Base-by-base conservation (phyloP, 64 coral and sea anemone genomes). In the Platygyra sinensis region DNA sequence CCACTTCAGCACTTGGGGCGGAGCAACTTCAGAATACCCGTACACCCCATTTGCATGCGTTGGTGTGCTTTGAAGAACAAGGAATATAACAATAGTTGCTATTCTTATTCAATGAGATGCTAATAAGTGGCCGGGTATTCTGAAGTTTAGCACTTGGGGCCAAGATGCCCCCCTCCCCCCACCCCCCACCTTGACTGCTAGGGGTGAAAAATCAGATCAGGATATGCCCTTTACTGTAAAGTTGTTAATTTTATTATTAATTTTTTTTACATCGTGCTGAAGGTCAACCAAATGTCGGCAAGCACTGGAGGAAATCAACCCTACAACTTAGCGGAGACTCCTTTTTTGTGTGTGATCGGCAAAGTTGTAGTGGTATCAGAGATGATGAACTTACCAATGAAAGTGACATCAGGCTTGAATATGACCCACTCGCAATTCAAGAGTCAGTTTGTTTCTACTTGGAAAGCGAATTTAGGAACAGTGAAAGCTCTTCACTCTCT, bases 381-480 rank as follows among this genome's bases (percentile, higher is more conserved):
- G 72, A 85, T 28, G 18, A 61, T 60, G 72, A 75, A 17, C 24
- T 30, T n/a, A 76, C 19, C 84, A 72, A 83, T 14, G 39, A 73
- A 30, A 82, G 80, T 64, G 51, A 75, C 54, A 75, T 91, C 2
- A 28, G 24, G 17, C 71, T 91, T 46, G 71, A 91, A 30, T 92
- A 92, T 80, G 84, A 92, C 25, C 73, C 90, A 59, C 13, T 79
- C 27, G 49, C 65, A 62, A 74, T 92, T 2, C 83, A 92, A 25
- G 90, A 87, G 20, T 92, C 90, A 0, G 67, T 92, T 18, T 57
- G 76, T 61, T 79, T 67, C 22, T 92, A 87, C 19, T 42, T 87
- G 20, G 90, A 92, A 14, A 72, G 73, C 28, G 90, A 87, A 39
- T 88, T 88, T 60, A 76, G 30, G 14, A 77, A 25, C 30, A 61